Base-by-base conservation (phyloP, 2,113 vertebrate species). In the Dromiciops gliroides region DNA sequence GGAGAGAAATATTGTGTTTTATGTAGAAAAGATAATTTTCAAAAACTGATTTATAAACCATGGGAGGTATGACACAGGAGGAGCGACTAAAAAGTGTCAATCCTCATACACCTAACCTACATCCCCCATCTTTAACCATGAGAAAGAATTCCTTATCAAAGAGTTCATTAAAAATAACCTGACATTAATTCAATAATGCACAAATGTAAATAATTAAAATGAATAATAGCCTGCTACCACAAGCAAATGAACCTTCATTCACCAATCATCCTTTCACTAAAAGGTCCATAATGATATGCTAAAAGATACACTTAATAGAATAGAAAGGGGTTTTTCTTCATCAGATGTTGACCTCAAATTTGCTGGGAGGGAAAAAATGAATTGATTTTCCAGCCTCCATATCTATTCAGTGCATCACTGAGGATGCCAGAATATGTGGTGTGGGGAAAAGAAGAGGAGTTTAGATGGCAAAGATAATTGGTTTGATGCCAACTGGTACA, bases 131-230 rank as follows among this genome's bases (percentile, higher is more conserved):
- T 14, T 7, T 25, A 28, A 67, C 52, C 89, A 28, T 48, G 60
- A 31, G 49, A 19, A 48, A 28, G 5, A 60, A 28, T 48, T 91
- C 48, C 91, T 90, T 26, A 14, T 75, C 50, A 23, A 67, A 95
- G 48, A 92, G 12, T 28, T 89, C 92, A 37, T 16, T 19, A 31
- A 51, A 22, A 60, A 67, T 60, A 91, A 56, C 26, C 56, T 93
- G 60, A n/a, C 37, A 90, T 89, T 93, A 90, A 75, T 50, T 94
- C 49, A 92, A 51, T 52, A 90, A 9, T 23, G 3, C 2, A 1
- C 31, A 49, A 50, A 91, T 67, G 89, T 90, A 95, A 95, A 96
- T 89, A 94, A 91, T 90, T 89, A 48, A 83, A 48, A 96, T 89
- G 4, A 92, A 94, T 95, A 92, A n/a, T 53, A 83, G 11, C 31